These are phyloP conservation scores for Stigmatopora nigra DNA, from an alignment of 2,113 vertebrate genomes.

Conservation along the genomic window DNA sequence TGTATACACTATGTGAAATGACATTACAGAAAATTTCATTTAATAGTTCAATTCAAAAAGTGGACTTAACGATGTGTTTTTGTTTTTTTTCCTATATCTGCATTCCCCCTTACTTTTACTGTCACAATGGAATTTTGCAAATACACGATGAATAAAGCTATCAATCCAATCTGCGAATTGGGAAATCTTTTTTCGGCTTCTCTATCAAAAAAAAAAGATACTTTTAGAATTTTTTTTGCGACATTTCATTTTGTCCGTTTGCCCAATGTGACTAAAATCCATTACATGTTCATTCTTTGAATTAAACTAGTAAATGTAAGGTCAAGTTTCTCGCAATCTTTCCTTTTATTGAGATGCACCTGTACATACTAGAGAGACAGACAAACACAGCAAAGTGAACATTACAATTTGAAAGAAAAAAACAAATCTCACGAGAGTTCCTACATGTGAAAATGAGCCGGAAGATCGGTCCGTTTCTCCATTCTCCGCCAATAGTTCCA, in stretches of 20 bases:
- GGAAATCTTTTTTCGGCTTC: not conserved
- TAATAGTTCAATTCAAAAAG: slow-evolving; percentile 2
- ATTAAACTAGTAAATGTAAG: not conserved
- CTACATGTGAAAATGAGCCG: slow-evolving; percentile 43
- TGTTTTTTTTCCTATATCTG: no score
- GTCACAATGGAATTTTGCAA: no score
- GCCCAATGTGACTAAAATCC: not conserved
- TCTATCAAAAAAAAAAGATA: not conserved
- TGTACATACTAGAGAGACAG: slow-evolving; percentile 7
- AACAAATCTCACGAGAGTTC: slow-evolving; percentile 36
- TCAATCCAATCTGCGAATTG: not conserved
- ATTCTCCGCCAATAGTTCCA: slow-evolving; percentile 14
- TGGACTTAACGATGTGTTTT: not conserved
- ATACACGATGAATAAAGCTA: no score
- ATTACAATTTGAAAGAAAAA: slow-evolving; percentile 17
- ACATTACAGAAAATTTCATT: not conserved
- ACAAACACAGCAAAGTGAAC: slow-evolving; percentile 21
- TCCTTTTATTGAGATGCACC: not conserved
- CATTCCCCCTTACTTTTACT: no score
- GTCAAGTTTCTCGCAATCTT: not conserved
- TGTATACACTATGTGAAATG: not conserved
- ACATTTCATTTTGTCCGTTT: not conserved
- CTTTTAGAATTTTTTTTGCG: not conserved
- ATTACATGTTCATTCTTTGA: not conserved
- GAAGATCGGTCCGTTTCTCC: slow-evolving; percentile 43